phyloP scores from a whole-genome alignment of 2,797 vertebrate genomes.

The Squalus acanthias region DNA sequence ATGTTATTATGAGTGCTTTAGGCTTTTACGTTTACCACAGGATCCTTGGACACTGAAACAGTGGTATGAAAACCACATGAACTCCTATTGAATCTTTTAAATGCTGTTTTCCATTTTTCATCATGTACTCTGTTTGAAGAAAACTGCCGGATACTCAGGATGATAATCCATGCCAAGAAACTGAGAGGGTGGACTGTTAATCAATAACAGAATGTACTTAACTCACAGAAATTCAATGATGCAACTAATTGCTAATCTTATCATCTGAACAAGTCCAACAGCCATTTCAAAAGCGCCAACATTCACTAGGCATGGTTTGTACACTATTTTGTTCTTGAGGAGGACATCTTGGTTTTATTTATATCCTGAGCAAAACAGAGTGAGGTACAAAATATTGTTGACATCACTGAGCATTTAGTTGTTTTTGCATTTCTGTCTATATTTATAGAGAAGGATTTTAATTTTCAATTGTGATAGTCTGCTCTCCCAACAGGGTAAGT shows the following conservation, averaged over 20 bases:
- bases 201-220: slow-evolving; percentile 48
- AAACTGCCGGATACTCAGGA: slow-evolving; percentile 54
- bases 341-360: slow-evolving; percentile 10
- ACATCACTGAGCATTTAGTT: background rate
- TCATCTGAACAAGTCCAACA: slow-evolving; percentile 45
- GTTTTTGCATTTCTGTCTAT: background rate
- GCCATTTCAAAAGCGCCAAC: slow-evolving; percentile 2
- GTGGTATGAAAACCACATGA: slow-evolving; percentile 51
- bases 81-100: slow-evolving; percentile 59
- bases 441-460: background rate
- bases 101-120: slow-evolving; percentile 70
- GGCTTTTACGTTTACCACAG: slow-evolving; percentile 61
- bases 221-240: slow-evolving; percentile 50
- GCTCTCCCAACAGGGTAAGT: background rate
- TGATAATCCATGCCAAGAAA: slow-evolving; percentile 47
- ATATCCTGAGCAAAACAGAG: background rate
- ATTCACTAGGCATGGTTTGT: background rate
- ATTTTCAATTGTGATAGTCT: background rate
- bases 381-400: background rate
- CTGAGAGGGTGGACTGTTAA: slow-evolving; percentile 49
- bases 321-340: background rate
- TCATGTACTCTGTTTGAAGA: slow-evolving; percentile 42
- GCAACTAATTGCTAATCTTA: slow-evolving; percentile 55
- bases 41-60: slow-evolving; percentile 66
- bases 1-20: slow-evolving; percentile 69